These are phyloP conservation scores for Hydriomena furcata DNA, from an alignment of 2,888 invertebrate species.

Conservation along the genomic window DNA sequence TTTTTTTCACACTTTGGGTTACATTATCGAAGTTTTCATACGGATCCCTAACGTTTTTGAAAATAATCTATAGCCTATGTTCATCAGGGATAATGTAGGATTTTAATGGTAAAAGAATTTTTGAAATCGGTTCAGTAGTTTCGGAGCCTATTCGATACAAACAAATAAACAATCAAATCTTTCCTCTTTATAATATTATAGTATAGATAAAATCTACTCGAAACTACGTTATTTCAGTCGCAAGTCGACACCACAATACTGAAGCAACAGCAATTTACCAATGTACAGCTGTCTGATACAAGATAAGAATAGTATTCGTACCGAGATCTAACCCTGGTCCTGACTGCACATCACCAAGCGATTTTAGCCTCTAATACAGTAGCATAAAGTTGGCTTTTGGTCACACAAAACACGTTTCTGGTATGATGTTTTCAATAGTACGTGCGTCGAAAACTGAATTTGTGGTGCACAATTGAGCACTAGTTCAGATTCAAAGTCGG, in stretches of 20 bases:
- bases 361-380: constrained; percentile 1
- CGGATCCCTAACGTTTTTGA: too few species aligned
- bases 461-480: constrained; percentile 31
- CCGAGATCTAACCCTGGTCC: constrained; percentile 18
- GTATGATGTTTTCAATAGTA: constrained; percentile 30
- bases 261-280: constrained; percentile 31
- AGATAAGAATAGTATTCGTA: constrained; percentile 28
- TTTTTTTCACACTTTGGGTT: too few species aligned
- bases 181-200: too few species aligned
- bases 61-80: too few species aligned
- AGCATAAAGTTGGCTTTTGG: constrained; percentile 6
- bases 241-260: constrained; percentile 19
- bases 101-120: too few species aligned
- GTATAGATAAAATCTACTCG: too few species aligned
- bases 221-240: constrained; percentile 8
- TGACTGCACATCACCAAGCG: not conserved
- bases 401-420: constrained; percentile 7
- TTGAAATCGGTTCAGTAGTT: too few species aligned
- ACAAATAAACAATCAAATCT: too few species aligned
- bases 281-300: constrained; percentile 30
- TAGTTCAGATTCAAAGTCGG: constrained; percentile 29
- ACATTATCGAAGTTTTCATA: too few species aligned
- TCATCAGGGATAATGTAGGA: too few species aligned
- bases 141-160: too few species aligned
- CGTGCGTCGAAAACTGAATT: constrained; percentile 36